A percentile compares a stretch with the other conserved stretches of the same genome.
These are phyloP conservation scores for Microctonus aethiopoides DNA, from an alignment of 2,888 invertebrate species.

Conservation along the genomic window DNA sequence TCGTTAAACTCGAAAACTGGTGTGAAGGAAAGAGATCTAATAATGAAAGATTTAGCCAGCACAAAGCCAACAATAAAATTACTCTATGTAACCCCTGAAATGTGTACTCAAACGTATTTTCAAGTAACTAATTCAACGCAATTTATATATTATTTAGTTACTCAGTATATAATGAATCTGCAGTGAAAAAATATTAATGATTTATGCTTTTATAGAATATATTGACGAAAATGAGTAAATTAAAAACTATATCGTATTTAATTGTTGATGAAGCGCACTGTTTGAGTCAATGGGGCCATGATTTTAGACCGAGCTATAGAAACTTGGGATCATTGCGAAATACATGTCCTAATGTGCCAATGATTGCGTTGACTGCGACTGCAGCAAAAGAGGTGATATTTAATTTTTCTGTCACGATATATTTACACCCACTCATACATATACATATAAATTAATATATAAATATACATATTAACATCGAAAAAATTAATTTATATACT, in stretches of 20 bases:
- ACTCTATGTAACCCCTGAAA: conserved; percentile 97
- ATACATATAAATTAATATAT: no score
- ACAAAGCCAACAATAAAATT: conserved; percentile 81
- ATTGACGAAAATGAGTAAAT: conserved; percentile 77
- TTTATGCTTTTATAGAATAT: conserved; percentile 67
- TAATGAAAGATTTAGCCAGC: conserved; percentile 79
- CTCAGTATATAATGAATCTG: no score
- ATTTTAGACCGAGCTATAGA: conserved; percentile 95
- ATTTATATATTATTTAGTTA: not conserved
- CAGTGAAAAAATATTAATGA: no score
- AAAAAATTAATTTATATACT: no score
- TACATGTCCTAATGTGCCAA: conserved; percentile 74
- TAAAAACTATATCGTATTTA: conserved; percentile 86
- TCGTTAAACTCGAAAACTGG: conserved; percentile 94
- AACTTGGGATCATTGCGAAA: conserved; percentile 81
- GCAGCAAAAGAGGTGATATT: conserved; percentile 75
- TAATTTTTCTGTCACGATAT: conserved; percentile 14
- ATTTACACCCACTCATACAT: no score
- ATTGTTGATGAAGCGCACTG: conserved; percentile 98
- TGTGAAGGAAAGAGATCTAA: conserved; percentile 78
- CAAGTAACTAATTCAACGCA: conserved; percentile 48
- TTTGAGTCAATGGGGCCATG: conserved; percentile 99
- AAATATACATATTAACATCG: conserved; percentile 17
- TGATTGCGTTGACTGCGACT: conserved; percentile 96
- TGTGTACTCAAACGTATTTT: conserved; percentile 78